phyloP scores from a whole-genome alignment of 2,888 invertebrate genomes.

The Lacanobia oleracea region DNA sequence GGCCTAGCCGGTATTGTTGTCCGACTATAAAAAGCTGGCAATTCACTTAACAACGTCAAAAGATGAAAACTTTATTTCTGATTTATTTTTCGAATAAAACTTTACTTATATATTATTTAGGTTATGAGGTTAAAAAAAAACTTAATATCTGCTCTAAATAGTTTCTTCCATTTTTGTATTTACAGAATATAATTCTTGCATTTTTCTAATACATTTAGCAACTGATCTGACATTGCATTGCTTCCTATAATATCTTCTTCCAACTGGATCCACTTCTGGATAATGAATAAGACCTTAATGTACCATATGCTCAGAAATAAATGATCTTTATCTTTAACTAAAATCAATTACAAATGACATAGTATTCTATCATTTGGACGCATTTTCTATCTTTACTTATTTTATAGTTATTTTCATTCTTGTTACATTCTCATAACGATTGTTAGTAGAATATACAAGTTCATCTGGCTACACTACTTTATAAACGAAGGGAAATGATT shows the following conservation, averaged over 20 bases:
- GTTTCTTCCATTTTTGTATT: conserved; percentile 22
- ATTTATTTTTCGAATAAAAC: conserved; percentile 2
- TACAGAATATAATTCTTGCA: background rate
- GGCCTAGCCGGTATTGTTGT: conserved; percentile 25
- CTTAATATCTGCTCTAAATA: background rate
- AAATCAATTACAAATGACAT: background rate
- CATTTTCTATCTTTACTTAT: conserved; percentile 25
- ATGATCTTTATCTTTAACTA: too few species aligned
- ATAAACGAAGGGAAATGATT: background rate
- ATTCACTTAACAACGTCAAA: background rate
- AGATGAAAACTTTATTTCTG: background rate
- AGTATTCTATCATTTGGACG: background rate
- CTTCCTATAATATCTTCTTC: conserved; percentile 31
- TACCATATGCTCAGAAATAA: too few species aligned
- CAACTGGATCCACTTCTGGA: too few species aligned
- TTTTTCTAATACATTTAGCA: background rate
- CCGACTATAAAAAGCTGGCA: background rate
- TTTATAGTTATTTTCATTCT: background rate
- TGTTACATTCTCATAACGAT: background rate
- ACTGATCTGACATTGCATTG: conserved; percentile 2
- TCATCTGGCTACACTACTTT: background rate
- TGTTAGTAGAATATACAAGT: background rate
- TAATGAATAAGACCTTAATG: too few species aligned
- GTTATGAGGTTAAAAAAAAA: conserved; percentile 7
- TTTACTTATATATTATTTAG: background rate